phyloP scores from a whole-genome alignment of 92 coral and sea anemone genomes.

The Blastomussa wellsi region DNA sequence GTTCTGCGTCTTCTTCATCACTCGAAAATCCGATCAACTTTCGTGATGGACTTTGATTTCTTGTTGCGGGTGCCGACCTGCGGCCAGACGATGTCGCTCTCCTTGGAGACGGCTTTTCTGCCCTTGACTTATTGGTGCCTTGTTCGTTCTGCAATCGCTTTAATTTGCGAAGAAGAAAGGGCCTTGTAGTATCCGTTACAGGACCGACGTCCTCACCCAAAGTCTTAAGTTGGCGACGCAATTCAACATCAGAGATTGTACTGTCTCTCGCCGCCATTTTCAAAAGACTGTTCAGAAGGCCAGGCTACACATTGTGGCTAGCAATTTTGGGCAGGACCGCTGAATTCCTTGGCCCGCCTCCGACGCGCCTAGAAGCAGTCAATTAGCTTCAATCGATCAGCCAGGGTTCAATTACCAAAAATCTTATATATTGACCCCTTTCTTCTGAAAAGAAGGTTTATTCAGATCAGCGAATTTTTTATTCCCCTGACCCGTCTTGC shows the following conservation, averaged over 20 bases:
- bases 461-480: too few relatives aligned
- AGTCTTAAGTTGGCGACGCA: conserved; percentile 76
- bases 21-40: conserved; percentile 95
- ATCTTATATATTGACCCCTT: too few relatives aligned
- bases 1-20: conserved; percentile 84
- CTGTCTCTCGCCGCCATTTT: conserved; percentile 92
- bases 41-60: conserved; percentile 75
- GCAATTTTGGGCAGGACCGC: conserved; percentile 25
- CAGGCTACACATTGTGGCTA: conserved; percentile 58
- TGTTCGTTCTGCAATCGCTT: conserved; percentile 58
- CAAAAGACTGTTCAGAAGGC: conserved; percentile 61
- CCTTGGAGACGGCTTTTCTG: conserved; percentile 50
- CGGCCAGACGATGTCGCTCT: conserved; percentile 54
- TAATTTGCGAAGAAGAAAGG: conserved; percentile 77
- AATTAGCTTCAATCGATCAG: too few relatives aligned
- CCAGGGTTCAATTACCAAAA: too few relatives aligned
- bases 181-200: conserved; percentile 78
- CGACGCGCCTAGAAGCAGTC: conserved; percentile 13
- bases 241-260: conserved; percentile 84
- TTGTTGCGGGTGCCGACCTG: conserved; percentile 56
- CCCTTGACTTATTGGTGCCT: conserved; percentile 10
- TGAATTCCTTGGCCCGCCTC: not conserved
- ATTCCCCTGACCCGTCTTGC: too few relatives aligned
- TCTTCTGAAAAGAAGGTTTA: too few relatives aligned
- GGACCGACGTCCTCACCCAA: conserved; percentile 91